phyloP scores from a whole-genome alignment of 1,140 invertebrate genomes.

The Pseudomyrmex concolor region DNA sequence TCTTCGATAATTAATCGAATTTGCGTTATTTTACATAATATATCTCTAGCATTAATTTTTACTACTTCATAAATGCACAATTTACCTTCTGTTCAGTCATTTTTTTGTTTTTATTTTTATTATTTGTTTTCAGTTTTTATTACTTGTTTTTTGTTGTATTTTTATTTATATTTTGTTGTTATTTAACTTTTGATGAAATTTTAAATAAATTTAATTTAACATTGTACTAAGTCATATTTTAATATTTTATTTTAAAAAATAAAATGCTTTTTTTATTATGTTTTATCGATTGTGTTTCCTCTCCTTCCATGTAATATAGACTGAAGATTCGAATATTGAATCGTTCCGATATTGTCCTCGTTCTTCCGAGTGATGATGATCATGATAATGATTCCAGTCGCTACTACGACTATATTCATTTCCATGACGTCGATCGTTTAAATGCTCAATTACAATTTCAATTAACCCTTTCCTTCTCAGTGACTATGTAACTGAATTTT shows the following conservation, averaged over 20 bases:
- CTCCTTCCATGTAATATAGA: conserved; percentile 36
- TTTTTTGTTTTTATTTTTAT: neutral
- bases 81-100: neutral
- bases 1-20: conserved; percentile 51
- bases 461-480: conserved; percentile 47
- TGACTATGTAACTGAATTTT: neutral
- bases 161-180: neutral
- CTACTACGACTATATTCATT: conserved; percentile 43
- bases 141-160: neutral
- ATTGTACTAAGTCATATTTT: neutral
- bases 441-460: conserved; percentile 51
- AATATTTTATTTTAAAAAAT: neutral
- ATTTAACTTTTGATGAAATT: neutral
- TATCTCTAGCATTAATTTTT: neutral
- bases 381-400: conserved; percentile 41
- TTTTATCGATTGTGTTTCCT: conserved; percentile 5
- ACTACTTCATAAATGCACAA: neutral
- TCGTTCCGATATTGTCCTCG: conserved; percentile 52
- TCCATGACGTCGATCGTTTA: conserved; percentile 47
- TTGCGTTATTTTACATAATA: conserved; percentile 23
- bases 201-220: neutral
- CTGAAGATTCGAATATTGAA: conserved; percentile 45
- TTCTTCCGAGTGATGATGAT: conserved; percentile 53
- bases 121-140: neutral
- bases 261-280: neutral